Evolutionary conservation across 64 coral and sea anemone genomes (phyloP).

Genomic region (Montipora cactus): DNA sequence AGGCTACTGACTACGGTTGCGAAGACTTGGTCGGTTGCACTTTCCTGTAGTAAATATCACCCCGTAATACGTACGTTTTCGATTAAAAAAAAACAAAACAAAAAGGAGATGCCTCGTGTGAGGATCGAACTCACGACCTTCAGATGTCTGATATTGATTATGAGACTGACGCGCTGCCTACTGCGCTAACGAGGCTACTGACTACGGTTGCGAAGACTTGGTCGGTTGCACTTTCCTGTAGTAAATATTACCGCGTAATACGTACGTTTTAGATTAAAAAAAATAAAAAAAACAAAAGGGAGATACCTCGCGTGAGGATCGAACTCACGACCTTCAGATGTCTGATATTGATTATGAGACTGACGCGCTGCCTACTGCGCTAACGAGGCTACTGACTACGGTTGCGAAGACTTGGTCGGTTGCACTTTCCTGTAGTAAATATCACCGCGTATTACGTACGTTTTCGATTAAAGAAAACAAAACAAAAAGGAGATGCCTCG

Average conservation of each 20-base stretch:
- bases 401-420: background rate
- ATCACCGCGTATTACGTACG: no score
- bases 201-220: no score
- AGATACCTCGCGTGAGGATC: conserved; percentile 78
- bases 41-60: no score
- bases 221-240: no score
- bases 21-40: no score
- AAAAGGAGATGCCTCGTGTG: conserved; percentile 68
- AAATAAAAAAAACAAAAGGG: no score
- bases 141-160: conserved; percentile 14
- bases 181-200: no score
- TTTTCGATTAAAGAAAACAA: no score
- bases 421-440: no score
- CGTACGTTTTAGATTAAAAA: no score
- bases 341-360: conserved; percentile 61
- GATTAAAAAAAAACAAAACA: no score
- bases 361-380: conserved; percentile 91
- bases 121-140: conserved; percentile 80
- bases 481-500: conserved; percentile 1
- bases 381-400: conserved; percentile 74
- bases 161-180: background rate
- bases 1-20: background rate
- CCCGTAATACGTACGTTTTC: background rate
- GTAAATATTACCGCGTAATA: no score
- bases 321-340: conserved; percentile 89